These are phyloP conservation scores for Dasypus novemcinctus DNA, from an alignment of 2,113 vertebrate genomes.

Conservation along the genomic window DNA sequence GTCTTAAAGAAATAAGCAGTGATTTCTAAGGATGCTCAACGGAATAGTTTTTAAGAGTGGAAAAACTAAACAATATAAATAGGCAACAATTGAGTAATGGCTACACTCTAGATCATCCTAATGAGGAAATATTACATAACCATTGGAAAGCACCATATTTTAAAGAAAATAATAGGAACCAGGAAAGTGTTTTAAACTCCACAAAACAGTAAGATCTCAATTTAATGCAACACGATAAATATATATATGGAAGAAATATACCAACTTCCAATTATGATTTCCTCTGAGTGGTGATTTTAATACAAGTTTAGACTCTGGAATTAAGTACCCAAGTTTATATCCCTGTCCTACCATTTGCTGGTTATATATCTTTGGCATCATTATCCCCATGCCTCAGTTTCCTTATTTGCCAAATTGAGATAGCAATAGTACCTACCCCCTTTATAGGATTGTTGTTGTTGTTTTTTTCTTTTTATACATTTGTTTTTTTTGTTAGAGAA, in stretches of 20 bases:
- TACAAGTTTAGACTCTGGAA: neutral
- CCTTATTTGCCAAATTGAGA: neutral
- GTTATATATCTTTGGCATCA: neutral
- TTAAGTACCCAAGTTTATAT: fast-evolving
- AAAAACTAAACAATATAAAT: neutral
- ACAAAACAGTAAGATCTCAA: neutral
- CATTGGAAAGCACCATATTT: neutral
- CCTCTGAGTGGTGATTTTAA: neutral
- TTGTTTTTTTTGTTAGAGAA: too few species aligned
- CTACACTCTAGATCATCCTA: neutral
- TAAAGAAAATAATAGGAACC: neutral
- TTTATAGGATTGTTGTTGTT: fast-evolving
- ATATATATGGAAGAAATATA: too few species aligned
- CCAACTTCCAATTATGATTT: neutral
- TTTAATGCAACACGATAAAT: neutral
- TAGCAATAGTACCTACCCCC: too few species aligned
- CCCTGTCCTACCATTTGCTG: neutral
- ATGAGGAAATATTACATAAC: neutral
- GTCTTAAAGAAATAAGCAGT: neutral
- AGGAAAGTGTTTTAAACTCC: neutral
- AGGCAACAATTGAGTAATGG: neutral
- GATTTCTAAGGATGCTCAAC: neutral
- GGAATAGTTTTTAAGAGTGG: neutral
- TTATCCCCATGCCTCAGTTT: neutral
- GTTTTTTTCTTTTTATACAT: too few species aligned